These are phyloP conservation scores for Carettochelys insculpta DNA, from an alignment of 2,113 vertebrate genomes.

Conservation along the genomic window DNA sequence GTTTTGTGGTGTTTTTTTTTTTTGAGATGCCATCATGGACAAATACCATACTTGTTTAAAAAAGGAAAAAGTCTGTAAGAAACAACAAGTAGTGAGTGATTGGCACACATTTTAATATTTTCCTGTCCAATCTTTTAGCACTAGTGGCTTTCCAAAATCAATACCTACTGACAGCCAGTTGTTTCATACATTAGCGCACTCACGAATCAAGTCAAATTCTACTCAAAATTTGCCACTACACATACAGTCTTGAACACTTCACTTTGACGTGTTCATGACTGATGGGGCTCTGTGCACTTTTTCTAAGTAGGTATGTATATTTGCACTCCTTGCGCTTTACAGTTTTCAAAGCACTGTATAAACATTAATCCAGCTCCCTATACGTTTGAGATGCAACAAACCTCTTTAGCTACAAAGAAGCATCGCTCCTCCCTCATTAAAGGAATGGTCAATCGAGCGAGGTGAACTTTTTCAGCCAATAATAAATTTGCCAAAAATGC, in stretches of 20 bases:
- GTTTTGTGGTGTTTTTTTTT: too few relatives aligned
- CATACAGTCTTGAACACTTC: background rate
- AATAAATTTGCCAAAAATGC: background rate
- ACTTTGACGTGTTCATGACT: background rate
- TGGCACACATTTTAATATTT: background rate
- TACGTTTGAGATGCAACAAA: background rate
- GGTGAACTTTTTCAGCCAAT: background rate
- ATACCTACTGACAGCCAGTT: slow-evolving; percentile 14
- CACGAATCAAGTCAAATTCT: slow-evolving; percentile 10
- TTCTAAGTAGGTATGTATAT: slow-evolving; percentile 11
- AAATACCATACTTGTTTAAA: background rate
- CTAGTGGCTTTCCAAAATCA: slow-evolving; percentile 29
- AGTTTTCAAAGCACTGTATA: background rate
- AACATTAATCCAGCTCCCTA: background rate
- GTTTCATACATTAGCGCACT: slow-evolving; percentile 27
- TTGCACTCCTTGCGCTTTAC: background rate
- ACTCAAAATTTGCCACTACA: background rate
- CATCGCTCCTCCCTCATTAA: background rate
- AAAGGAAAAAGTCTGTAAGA: background rate
- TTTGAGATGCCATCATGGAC: background rate
- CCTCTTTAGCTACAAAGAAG: background rate
- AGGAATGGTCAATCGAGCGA: background rate
- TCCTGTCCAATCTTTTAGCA: slow-evolving; percentile 37
- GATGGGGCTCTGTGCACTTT: background rate
- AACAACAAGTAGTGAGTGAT: slow-evolving; percentile 1